These are phyloP conservation scores for Pachycephus smyrnensis DNA, from an alignment of 2,888 invertebrate genomes.

Conservation along the genomic window DNA sequence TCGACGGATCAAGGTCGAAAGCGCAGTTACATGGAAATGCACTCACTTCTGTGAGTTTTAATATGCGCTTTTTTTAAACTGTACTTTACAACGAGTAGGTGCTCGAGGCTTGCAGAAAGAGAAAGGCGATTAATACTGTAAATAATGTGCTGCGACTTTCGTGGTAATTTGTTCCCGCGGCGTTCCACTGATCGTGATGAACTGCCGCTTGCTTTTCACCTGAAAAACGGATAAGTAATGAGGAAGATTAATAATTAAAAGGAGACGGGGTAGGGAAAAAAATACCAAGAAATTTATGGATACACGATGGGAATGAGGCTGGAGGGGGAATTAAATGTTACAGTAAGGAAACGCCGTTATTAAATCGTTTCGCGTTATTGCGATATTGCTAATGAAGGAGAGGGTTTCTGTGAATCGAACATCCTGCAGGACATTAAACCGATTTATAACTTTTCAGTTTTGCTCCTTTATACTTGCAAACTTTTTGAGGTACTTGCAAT, in stretches of 20 bases:
- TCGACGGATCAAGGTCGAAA: background rate
- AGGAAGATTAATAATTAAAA: slow-evolving; percentile 22
- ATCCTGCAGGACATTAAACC: background rate
- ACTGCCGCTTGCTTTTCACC: slow-evolving; percentile 76
- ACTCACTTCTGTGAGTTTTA: slow-evolving; percentile 33
- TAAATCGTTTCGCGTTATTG: background rate
- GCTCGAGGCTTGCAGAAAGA: slow-evolving; percentile 23
- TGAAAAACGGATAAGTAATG: slow-evolving; percentile 41
- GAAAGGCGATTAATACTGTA: slow-evolving; percentile 29
- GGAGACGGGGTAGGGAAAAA: background rate
- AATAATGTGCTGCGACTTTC: slow-evolving; percentile 29
- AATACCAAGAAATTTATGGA: background rate
- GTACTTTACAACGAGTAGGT: slow-evolving; percentile 34
- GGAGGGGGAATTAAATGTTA: background rate
- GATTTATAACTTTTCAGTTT: background rate
- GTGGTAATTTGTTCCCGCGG: slow-evolving; percentile 62
- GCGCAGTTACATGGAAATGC: background rate
- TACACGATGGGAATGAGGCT: background rate
- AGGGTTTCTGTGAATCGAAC: background rate
- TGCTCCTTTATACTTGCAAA: background rate
- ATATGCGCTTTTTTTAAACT: slow-evolving; percentile 21
- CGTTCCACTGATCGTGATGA: slow-evolving; percentile 74
- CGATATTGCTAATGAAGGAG: background rate
- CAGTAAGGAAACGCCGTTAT: background rate
- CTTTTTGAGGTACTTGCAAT: slow-evolving; percentile 19